Evolutionary conservation across 2,888 invertebrate genomes (phyloP), one percentile per base, ranked within the genome.

Genomic region (Geophilus truncorum): DNA sequence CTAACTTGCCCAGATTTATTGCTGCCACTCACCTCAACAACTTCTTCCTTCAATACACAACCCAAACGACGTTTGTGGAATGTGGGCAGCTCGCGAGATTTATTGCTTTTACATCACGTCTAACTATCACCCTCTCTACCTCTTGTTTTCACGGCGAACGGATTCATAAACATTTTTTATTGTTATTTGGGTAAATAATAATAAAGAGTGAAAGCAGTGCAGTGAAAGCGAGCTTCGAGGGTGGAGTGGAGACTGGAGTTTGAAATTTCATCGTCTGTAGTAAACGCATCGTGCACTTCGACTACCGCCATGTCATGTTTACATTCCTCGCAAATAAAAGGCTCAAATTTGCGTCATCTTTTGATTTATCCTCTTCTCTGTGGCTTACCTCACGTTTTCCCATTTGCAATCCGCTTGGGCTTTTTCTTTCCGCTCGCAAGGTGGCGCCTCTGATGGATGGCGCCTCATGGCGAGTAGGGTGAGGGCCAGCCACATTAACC

Each of bases 1-100:
- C 57, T 57, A 57, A 57, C 57, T 57, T 57, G 57, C 18, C 23
- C 57, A 57, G 57, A 57, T 57, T 57, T 57, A 57, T 57, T 57
- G 57, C 57, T 57, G 57, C 57, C 57, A 57, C 57, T 57, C 57
- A 57, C 57, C 57, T 57, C 57, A 57, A 57, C 57, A 57, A 57
- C 57, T 57, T 57, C 57, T 57, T 57, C 57, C 57, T 57, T 57
- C 57, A 57, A 57, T 57, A 57, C 57, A 57, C 57, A 57, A 57
- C 57, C 36, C 5, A 40, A 23, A 57, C 57, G 57, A 57, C 21
- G 57, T 21, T 57, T 57, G 57, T 57, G 57, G 57, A 57, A 57
- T 57, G 57, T 57, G 57, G 57, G 21, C 10, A 23, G 57, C 57
- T 57, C 23, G 18, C 36, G 57, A 18, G 57, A 57, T 57, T 57